Percentiles rank a stretch among this genome's conserved stretches.
Conservation (phyloP, 2,797 vertebrate genomes). For the Australoheros facetus region DNA sequence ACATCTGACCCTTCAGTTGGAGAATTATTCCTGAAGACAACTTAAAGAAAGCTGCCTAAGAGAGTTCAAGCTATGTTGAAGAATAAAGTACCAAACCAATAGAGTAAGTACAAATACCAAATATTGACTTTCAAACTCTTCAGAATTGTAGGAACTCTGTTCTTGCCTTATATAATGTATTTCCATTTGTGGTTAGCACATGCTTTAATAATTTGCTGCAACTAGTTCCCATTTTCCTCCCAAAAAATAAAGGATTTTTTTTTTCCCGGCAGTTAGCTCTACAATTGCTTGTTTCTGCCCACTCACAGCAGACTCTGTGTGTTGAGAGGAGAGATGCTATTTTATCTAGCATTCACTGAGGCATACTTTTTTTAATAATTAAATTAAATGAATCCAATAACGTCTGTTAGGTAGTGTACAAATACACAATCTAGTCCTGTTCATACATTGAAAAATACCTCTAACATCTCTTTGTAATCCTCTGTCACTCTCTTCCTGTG, state of each 20-base stretch:
- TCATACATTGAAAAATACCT: conserved; percentile 2
- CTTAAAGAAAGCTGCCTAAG: background rate
- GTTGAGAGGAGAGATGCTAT: background rate
- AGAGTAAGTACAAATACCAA: background rate
- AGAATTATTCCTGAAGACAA: background rate
- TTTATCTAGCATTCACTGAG: background rate
- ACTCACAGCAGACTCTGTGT: conserved; percentile 39
- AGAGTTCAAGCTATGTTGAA: background rate
- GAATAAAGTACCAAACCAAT: background rate
- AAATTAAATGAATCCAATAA: background rate
- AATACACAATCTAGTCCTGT: background rate
- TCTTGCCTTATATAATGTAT: background rate
- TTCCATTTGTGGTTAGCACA: background rate
- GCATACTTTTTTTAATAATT: background rate
- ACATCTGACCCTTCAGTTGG: background rate
- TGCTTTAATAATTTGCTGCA: background rate
- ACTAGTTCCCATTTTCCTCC: background rate
- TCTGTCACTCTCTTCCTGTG: conserved; percentile 3
- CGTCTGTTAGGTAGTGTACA: background rate
- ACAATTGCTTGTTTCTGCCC: conserved; percentile 32
- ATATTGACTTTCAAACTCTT: background rate
- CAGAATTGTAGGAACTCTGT: background rate
- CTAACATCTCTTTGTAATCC: background rate
- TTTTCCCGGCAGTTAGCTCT: background rate
- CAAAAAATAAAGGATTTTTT: background rate